Evolutionary conservation across 2,797 vertebrate species (phyloP), one percentile per base, ranked within the genome.

Genomic region (Taenioides sp.): DNA sequence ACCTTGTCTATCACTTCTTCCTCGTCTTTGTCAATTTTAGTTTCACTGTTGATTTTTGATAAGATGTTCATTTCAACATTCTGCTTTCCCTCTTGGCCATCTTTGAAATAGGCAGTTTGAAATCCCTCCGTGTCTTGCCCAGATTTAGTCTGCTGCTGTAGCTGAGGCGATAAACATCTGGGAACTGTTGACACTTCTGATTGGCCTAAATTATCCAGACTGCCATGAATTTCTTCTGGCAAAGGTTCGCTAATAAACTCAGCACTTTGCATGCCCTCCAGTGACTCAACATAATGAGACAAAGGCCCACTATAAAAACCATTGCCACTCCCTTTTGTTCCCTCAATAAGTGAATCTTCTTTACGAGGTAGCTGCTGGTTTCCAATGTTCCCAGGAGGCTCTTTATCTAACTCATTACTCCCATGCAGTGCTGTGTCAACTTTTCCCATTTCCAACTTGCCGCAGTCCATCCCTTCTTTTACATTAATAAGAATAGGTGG

Each of bases 131-230:
- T 72, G 69, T 65, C 74, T 61, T 61, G 74, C 74, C 57, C 86
- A 70, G 75, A 77, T 81, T 58, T 78, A 27, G 87, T 81, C 70
- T 75, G 70, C 76, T 73, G 68, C 81, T 85, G 71, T 76, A 76
- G 84, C 86, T 83, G 87, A 79, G 76, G 80, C 81, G 75, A 76
- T 83, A 88, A 89, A 89, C 74, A 62, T 73, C 85, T 87, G 84
- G 82, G 73, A 80, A 82, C 72, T 62, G 16, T 31, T 63, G 57
- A 62, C 37, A 65, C 54, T 55, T 70, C 67, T 18, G 80, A 90
- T 79, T 88, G 89, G 88, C 74, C 64, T 47, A 22, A 47, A 61
- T 61, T 64, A 76, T 68, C 75, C 67, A 71, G 74, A 75, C 62
- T 62, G 61, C 18, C 27, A 63, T 82, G 76, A 70, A 84, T 81